Evolutionary conservation across 2,113 vertebrate genomes (phyloP), one percentile per base, ranked within the genome.

Genomic region (Pelusios castaneus): DNA sequence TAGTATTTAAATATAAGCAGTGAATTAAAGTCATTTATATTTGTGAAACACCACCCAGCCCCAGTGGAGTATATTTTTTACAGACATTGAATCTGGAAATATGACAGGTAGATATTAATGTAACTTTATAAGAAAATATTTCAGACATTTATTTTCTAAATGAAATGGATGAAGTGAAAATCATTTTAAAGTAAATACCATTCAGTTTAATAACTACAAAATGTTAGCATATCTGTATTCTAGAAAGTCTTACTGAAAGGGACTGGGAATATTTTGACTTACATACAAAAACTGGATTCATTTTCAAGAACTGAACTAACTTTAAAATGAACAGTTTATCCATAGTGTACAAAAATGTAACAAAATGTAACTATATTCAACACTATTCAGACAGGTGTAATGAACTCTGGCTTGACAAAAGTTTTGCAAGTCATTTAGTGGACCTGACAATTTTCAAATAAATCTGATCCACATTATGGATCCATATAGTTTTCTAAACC

Each of bases 1-100:
- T 58, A 58, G 29, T 29, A 58, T 58, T 58, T 58, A 43, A 41
- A 8, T 6, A 10, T 0, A 5, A 22, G 3, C 31, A 25, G 25
- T 25, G 5, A 45, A 6, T 86, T 21, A 55, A n/a, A 2, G 2
- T 0, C 0, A 10, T 58, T 25, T 45, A 7, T 6, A 49, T 55
- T 80, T 82, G 80, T 84, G 16, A 34, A 54, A 21, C 1, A 19
- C 87, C 97, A 99, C 99, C 99, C 99, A 99, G 47, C 97, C 85
- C 99, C 99, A 99, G 85, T 99, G 99, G 52, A 99, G 9, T 92
- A 99, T 97, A 96, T 97, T 99, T 95, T 99, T 98, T 10, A 98
- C 95, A 1, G 99, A 99, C 4, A 98, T 99, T 77, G 98, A 98
- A 7, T 99, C 98, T 2, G 99, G 98, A 95, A 98, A 95, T 84